Evolutionary conservation across 2,888 invertebrate genomes (phyloP).

Genomic region (Drosophila atroscutellata): DNA sequence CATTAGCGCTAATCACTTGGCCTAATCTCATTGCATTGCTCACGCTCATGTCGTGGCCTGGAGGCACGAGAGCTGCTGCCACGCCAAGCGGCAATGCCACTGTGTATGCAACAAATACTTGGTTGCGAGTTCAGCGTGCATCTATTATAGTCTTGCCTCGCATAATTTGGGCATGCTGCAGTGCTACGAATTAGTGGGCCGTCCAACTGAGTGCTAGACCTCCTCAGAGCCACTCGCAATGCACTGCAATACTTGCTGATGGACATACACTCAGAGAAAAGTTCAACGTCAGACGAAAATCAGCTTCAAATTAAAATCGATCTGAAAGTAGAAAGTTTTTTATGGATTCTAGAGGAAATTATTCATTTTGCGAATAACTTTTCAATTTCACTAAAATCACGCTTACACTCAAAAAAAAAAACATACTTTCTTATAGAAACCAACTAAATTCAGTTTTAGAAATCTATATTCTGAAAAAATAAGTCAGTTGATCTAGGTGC

Average conservation of each 20-base stretch:
- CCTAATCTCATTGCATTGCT: slow-evolving; percentile 26
- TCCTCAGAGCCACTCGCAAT: background rate
- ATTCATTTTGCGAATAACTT: background rate
- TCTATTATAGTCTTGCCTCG: background rate
- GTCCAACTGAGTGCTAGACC: background rate
- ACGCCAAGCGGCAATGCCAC: background rate
- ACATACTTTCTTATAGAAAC: background rate
- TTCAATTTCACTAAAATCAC: background rate
- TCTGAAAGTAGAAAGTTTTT: background rate
- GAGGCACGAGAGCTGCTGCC: background rate
- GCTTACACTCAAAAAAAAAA: background rate
- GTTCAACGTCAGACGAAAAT: rapidly evolving
- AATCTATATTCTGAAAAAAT: background rate
- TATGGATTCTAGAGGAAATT: background rate
- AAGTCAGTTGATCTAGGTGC: background rate
- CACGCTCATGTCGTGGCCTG: slow-evolving; percentile 7
- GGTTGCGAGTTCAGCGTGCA: background rate
- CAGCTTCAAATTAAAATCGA: background rate
- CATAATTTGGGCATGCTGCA: slow-evolving; percentile 49
- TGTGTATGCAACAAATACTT: background rate
- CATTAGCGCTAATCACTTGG: slow-evolving; percentile 12
- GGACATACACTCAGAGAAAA: slow-evolving; percentile 2
- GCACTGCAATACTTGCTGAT: background rate
- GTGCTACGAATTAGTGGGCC: slow-evolving; percentile 30
- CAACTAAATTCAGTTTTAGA: background rate